Evolutionary conservation across 2,888 invertebrate genomes (phyloP), one percentile per base, ranked within the genome.

Genomic region (Timema cristinae): DNA sequence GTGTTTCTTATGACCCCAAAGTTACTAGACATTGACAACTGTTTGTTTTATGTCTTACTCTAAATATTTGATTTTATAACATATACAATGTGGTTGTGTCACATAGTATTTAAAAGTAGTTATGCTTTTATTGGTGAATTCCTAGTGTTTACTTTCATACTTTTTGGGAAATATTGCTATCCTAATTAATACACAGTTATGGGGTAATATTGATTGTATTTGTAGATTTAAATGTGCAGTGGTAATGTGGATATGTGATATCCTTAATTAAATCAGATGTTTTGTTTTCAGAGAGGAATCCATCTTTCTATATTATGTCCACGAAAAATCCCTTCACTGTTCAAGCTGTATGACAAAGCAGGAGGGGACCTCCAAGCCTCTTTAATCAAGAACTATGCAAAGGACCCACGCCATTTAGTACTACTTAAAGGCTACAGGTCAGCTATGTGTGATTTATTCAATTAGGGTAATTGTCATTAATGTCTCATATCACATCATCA

Each of bases 261-360:
- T 72, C 32, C 32, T 32, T 32, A 32, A 8, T 9, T 56, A 56
- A 66, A 56, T 68, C 7, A 51, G 32, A 16, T 52, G 71, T 76
- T 76, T 73, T 76, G 74, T 73, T 85, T 85, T 66, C 82, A 91
- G 87, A 89, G 91, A 73, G 93, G 91, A 66, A 91, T 94, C 50
- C 91, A 93, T 80, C 84, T 97, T 66, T 97, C 97, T 0, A 89
- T 97, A 52, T 88, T 96, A 71, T 93, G 95, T 0, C 95, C 97
- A 0, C 86, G 96, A 67, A 94, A 95, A 81, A 91, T 96, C 77
- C 92, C 95, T 0, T 89, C 92, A 0, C 82, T 97, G 2, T 91
- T 92, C 77, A 92, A 94, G 79, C 83, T 97, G 7, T 97, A 93
- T 83, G 95, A 97, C 81, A 94, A 93, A 80, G 93, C 94, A 4